A percentile compares a stretch with the other conserved stretches of the same genome.
Evolutionary conservation across 2,797 vertebrate genomes (phyloP).

Genomic region (Lerista edwardsae): DNA sequence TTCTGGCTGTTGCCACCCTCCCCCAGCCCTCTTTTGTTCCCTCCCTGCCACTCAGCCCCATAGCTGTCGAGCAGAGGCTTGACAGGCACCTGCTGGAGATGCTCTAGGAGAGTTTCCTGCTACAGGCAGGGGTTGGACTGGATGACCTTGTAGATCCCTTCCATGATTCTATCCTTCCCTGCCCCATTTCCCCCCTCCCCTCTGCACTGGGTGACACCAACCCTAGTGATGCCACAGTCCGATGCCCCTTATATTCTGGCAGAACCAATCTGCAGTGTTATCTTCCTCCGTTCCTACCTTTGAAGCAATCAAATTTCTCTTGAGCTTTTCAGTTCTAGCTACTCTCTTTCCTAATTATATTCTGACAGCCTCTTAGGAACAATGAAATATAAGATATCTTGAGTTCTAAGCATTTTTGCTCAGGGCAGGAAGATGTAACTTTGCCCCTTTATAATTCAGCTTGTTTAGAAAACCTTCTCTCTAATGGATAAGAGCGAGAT

Average conservation of each 20-base stretch:
- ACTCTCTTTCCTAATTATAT: neutral
- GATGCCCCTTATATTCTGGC: neutral
- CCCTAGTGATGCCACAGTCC: too few relatives aligned
- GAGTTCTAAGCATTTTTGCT: neutral
- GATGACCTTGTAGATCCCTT: too few relatives aligned
- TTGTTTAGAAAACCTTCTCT: slow-evolving; percentile 13
- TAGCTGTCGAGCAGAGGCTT: too few relatives aligned
- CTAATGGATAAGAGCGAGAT: slow-evolving; percentile 9
- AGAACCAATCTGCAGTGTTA: neutral
- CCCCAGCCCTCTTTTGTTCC: neutral
- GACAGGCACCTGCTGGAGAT: too few relatives aligned
- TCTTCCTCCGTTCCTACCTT: neutral
- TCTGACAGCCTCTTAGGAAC: neutral
- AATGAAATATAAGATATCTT: neutral
- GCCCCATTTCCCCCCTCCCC: too few relatives aligned
- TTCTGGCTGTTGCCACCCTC: neutral
- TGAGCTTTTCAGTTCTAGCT: neutral
- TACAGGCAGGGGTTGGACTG: too few relatives aligned
- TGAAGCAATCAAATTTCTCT: neutral
- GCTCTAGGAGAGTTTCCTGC: too few relatives aligned
- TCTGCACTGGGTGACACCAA: too few relatives aligned
- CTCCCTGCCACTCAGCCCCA: too few relatives aligned
- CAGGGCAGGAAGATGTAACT: neutral
- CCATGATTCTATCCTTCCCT: too few relatives aligned
- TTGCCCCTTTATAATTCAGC: neutral